Base-by-base conservation (phyloP, 2,113 vertebrate species). In the Nesoenas mayeri region DNA sequence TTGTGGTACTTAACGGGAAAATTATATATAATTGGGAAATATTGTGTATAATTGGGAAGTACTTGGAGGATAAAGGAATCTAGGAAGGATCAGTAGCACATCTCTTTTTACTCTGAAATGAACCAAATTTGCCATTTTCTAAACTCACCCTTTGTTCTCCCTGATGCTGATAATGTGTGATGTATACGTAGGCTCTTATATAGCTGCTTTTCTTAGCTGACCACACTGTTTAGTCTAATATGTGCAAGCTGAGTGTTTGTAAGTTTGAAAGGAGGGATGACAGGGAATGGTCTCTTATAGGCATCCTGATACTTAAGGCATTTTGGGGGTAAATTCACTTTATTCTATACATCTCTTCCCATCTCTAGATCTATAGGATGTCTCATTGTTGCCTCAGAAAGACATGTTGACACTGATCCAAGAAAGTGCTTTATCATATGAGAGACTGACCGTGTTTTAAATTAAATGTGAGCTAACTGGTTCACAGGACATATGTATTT, bases 11-110 rank as follows among this genome's bases (percentile, higher is more conserved):
- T 93, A 75, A 70, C 67, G n/a, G 60, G 26, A 66, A 77, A 89
- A 89, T 75, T 69, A 75, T 34, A 72, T 51, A 26, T 61, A 74
- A 84, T 53, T 84, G 65, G n/a, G 65, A 96, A 93, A 90, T 88
- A 71, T 53, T 86, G 54, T 40, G 19, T 36, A 34, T 75, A 86
- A 67, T 56, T 80, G 77, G 60, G 47, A 83, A 93, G 73, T 5
- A 54, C 57, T 66, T 60, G 64, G 71, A 85, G 88, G 34, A 75
- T 9, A 93, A 87, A 47, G 17, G 36, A 82, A 75, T 66, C 66
- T 54, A 28, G 36, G 34, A 80, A 60, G 65, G 22, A 61, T 88
- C 42, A 62, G 15, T 65, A 87, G 11, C 54, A 58, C 12, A 32
- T 15, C 12, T 69, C 31, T 53, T 74, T 94, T 85, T 72, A 53